Percentiles rank a stretch among this genome's conserved stretches.
Evolutionary conservation across 2,113 vertebrate genomes (phyloP).

Genomic region (Notechis scutatus): DNA sequence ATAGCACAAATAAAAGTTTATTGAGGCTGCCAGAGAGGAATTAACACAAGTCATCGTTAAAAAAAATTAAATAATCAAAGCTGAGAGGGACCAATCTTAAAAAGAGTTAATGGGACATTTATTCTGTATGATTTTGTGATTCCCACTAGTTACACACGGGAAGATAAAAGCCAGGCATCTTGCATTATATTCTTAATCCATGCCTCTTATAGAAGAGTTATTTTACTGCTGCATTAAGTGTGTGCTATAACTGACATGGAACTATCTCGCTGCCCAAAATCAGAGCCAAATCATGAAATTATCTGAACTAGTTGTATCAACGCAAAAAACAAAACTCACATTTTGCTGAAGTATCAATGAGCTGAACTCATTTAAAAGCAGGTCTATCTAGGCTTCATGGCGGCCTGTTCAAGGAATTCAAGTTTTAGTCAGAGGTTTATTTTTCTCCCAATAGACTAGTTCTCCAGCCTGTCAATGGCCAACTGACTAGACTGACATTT

Average conservation of each 20-base stretch:
- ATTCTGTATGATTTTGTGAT: neutral
- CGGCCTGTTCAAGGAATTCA: too few species aligned
- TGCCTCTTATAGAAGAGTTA: neutral
- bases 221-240: neutral
- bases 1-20: neutral
- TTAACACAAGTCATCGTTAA: neutral
- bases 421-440: neutral
- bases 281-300: neutral
- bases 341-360: neutral
- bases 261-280: neutral
- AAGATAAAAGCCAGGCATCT: neutral
- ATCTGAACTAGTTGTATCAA: neutral
- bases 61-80: neutral
- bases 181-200: neutral
- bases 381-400: too few species aligned
- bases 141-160: neutral
- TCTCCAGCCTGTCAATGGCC: neutral
- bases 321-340: neutral
- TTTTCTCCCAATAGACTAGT: too few species aligned
- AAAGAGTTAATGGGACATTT: neutral
- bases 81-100: neutral
- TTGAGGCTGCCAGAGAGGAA: neutral
- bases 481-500: neutral
- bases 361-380: neutral
- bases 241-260: neutral